Evolutionary conservation across 2,888 invertebrate species (phyloP).

Genomic region (Hirtodrosophila duncani): DNA sequence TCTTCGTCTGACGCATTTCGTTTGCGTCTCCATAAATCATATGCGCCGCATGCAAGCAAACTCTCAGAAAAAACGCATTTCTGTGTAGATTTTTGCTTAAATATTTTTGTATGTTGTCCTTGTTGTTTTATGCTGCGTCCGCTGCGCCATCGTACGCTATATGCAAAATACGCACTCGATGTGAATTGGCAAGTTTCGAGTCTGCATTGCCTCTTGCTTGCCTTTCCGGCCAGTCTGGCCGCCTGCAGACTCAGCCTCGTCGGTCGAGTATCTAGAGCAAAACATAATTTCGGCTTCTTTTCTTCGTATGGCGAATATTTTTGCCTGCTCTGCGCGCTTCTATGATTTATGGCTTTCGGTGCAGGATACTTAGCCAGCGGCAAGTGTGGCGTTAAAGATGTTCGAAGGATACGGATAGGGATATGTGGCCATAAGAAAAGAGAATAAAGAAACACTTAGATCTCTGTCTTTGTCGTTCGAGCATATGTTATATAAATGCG

Average conservation of each 20-base stretch:
- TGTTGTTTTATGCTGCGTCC: conserved; percentile 56
- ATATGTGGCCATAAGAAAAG: background rate
- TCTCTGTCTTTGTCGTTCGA: no score
- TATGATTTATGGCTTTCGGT: conserved; percentile 53
- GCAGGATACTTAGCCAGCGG: conserved; percentile 57
- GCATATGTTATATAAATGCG: no score
- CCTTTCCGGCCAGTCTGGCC: conserved; percentile 9
- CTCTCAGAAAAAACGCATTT: conserved; percentile 48
- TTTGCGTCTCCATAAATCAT: conserved; percentile 72
- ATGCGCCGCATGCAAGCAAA: conserved; percentile 61
- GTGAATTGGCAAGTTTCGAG: conserved; percentile 25
- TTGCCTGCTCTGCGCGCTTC: conserved; percentile 47
- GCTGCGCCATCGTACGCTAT: conserved; percentile 40
- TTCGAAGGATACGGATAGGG: background rate
- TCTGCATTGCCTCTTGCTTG: conserved; percentile 4
- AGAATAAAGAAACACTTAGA: background rate
- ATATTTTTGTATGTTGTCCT: conserved; percentile 54
- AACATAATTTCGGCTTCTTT: conserved; percentile 41
- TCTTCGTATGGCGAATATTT: background rate
- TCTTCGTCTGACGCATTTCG: conserved; percentile 38
- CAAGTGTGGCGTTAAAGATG: conserved; percentile 43
- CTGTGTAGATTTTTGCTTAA: conserved; percentile 43
- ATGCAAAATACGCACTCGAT: conserved; percentile 56
- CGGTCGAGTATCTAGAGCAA: conserved; percentile 49
- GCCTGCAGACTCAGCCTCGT: conserved; percentile 12